Evolutionary conservation across 1,140 invertebrate genomes (phyloP), one percentile per base, ranked within the genome.

Genomic region (Drosophila punjabiensis): DNA sequence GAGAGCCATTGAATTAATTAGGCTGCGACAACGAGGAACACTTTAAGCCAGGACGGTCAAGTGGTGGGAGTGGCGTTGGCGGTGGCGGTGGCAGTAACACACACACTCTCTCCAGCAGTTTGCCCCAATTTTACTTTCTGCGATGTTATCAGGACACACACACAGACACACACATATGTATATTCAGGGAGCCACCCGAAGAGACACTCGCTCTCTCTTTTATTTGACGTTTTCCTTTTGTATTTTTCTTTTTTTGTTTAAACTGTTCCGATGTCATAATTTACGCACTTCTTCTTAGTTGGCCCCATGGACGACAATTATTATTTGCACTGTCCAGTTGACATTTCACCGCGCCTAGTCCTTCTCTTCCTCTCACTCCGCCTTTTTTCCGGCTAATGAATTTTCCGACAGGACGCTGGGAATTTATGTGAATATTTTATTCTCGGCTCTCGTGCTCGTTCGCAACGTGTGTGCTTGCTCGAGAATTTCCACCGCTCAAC

Each of bases 51-150:
- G 71, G 67, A 56, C 81, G 60, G 53, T 53, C 47, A 80, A 76
- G 77, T 79, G 77, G 56, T 61, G 81, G 68, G 84, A 56, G 69
- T 82, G 75, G 63, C 80, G 35, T 18, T 39, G 50, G 56, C 50
- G 35, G 35, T 39, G 50, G 56, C 50, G 35, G 35, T 39, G 55
- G 55, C 55, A 66, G 67, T 70, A 60, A 59, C 67, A 55, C 63
- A 66, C 58, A 68, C 60, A 68, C 58, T 30, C 73, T 59, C 45
- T 67, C 69, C 65, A 86, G 79, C 66, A 91, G 85, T 87, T 86
- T 90, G 86, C 86, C 86, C 86, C 82, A 90, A 90, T 90, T 90
- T 90, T 90, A 90, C 86, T 90, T 90, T 90, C 86, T 78, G 79
- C 86, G 86, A 90, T 90, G 86, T 86, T 86, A 90, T 90, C 86